Conservation (phyloP, 1,140 invertebrate genomes). For the Leptinotarsa undecemlineata region DNA sequence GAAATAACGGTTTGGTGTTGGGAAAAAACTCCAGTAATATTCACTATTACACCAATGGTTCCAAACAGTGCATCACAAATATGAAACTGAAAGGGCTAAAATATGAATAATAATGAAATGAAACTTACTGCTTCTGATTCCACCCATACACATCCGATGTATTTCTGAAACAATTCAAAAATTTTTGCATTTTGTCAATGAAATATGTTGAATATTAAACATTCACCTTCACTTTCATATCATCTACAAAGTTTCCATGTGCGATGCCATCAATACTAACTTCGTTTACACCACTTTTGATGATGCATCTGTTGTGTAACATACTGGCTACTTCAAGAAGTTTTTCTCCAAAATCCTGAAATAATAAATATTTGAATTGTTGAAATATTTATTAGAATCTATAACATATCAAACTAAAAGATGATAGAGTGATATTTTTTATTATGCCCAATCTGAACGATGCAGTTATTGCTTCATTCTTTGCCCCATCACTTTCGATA, state of each 20-base stretch:
- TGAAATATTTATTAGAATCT: too few species aligned
- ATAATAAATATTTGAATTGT: too few species aligned
- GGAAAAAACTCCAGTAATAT: too few species aligned
- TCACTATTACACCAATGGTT: too few species aligned
- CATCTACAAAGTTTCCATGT: conserved; percentile 30
- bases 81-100: neutral
- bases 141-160: neutral
- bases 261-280: conserved; percentile 15
- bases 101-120: neutral
- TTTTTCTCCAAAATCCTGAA: conserved; percentile 32
- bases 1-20: too few species aligned
- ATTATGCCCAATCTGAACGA: too few species aligned
- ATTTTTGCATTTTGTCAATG: neutral
- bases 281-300: conserved; percentile 33
- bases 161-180: neutral
- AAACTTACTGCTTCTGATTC: conserved; percentile 6
- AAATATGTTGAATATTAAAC: neutral
- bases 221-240: conserved; percentile 31
- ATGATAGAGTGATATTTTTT: too few species aligned
- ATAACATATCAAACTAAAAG: too few species aligned
- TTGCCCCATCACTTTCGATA: too few species aligned
- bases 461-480: too few species aligned
- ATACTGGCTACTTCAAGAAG: conserved; percentile 31
- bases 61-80: too few species aligned
- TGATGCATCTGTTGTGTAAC: conserved; percentile 34